Base-by-base conservation (phyloP, 2,113 vertebrate genomes). In the Pyxicephalus adspersus region DNA sequence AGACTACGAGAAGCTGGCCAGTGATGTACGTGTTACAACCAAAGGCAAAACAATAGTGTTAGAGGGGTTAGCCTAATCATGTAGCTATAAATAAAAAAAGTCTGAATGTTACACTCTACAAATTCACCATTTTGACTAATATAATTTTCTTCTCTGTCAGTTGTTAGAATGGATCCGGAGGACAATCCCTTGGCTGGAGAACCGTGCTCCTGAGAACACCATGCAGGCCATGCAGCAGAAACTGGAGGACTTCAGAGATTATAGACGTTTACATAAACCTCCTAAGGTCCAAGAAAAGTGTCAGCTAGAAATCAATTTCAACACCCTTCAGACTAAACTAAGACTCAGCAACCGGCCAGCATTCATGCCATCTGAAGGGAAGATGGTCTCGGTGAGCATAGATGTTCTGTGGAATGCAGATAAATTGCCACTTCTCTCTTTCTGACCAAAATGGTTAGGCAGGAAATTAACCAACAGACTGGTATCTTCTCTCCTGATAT, bases 191-290 rank as follows among this genome's bases (percentile, higher is more conserved):
- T 99, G 98, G 97, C 90, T 99, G 91, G 97, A 99, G 91, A 97
- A 99, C 90, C 92, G 95, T 0, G 52, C 89, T 50, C 96, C 97
- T 0, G 96, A 99, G 91, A 99, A 98, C 91, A 99, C 98, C 90
- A 99, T 99, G 98, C 94, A 96, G 18, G 96, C 96, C 89, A 99
- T 99, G 98, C 97, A 99, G 94, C 97, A 98, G 92, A 99, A 99
- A 85, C 93, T 99, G 88, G 98, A 99, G 90, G 98, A 99, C 84
- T 99, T 99, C 87, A 88, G 98, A 2, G 97, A 97, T 86, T 98
- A 99, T 83, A 93, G 97, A 9, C 97, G 98, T 63, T 91, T 95
- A 81, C 98, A 99, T 91, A 99, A 99, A 85, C 98, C 97, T 0
- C 97, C 98, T 83, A 98, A 98, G 83, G 98, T 99, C 81, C 98